Percentiles rank a stretch among this genome's conserved stretches.
Evolutionary conservation across 2,888 invertebrate genomes (phyloP).

Genomic region (Gonocerus acuteangulatus): DNA sequence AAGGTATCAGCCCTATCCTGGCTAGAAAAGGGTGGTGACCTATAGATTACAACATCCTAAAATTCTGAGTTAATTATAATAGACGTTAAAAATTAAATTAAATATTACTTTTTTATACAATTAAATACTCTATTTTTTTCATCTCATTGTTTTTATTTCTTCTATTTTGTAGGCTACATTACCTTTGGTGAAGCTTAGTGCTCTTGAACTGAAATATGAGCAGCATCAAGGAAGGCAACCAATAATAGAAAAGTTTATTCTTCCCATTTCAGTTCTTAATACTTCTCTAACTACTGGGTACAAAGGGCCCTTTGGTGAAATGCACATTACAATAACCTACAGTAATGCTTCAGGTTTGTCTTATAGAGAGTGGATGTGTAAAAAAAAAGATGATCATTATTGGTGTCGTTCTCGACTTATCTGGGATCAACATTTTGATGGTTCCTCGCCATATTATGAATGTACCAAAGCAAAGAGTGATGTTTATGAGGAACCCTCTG

Average conservation of each 20-base stretch:
- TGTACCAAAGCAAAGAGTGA: background rate
- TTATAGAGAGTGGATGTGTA: conserved; percentile 9
- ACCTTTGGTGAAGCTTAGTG: conserved; percentile 3
- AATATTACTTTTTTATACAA: too few relatives aligned
- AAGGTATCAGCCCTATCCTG: too few relatives aligned
- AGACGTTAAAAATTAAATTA: too few relatives aligned
- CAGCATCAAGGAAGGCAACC: conserved; percentile 10
- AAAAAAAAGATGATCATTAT: background rate
- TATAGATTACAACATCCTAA: too few relatives aligned
- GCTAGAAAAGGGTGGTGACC: too few relatives aligned
- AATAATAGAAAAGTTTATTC: conserved; percentile 10
- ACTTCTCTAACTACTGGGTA: conserved; percentile 17
- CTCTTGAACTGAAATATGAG: conserved; percentile 4
- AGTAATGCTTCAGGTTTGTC: conserved; percentile 13
- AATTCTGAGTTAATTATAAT: too few relatives aligned
- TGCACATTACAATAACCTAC: conserved; percentile 1
- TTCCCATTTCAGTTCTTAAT: conserved; percentile 5
- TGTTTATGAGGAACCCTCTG: too few relatives aligned
- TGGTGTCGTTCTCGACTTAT: background rate
- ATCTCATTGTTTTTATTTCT: conserved; percentile 1
- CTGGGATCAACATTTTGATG: background rate
- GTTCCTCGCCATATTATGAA: background rate
- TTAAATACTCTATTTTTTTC: too few relatives aligned
- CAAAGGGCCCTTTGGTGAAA: conserved; percentile 13
- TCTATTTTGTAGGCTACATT: conserved; percentile 7